These are phyloP conservation scores for Spinibarbus caldwelli DNA, from an alignment of 2,797 vertebrate genomes.

Conservation along the genomic window DNA sequence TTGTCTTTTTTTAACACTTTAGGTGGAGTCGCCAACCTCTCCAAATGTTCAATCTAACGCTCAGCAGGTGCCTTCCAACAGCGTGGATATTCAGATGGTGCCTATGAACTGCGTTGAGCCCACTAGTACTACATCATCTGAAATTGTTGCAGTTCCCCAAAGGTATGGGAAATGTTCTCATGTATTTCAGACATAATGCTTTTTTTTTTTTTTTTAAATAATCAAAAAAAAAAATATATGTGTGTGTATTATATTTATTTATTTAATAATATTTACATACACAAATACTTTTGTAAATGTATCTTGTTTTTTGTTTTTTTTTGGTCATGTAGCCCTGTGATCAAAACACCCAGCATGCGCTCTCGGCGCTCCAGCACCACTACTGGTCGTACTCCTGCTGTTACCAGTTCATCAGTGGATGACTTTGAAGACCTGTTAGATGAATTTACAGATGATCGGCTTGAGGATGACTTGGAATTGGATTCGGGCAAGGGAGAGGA, in stretches of 20 bases:
- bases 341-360: constrained; percentile 73
- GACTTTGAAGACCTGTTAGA: constrained; percentile 93
- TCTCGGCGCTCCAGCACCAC: constrained; percentile 76
- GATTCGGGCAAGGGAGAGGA: constrained; percentile 90
- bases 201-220: no score
- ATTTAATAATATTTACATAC: no score
- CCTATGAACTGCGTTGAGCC: neutral
- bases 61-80: constrained; percentile 2
- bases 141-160: constrained; percentile 8
- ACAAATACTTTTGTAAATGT: no score
- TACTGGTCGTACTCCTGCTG: constrained; percentile 58
- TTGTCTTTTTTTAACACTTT: no score
- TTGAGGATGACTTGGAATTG: constrained; percentile 87
- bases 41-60: no score
- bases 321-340: constrained; percentile 18
- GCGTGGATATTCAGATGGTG: constrained; percentile 12
- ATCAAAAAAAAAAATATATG: neutral
- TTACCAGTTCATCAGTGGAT: constrained; percentile 77
- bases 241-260: no score
- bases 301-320: no score
- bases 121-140: constrained; percentile 27
- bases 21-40: no score
- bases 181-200: neutral
- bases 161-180: constrained; percentile 14
- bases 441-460: constrained; percentile 90